These are phyloP conservation scores for Drusus annulatus DNA, from an alignment of 1,140 invertebrate species.

Conservation along the genomic window DNA sequence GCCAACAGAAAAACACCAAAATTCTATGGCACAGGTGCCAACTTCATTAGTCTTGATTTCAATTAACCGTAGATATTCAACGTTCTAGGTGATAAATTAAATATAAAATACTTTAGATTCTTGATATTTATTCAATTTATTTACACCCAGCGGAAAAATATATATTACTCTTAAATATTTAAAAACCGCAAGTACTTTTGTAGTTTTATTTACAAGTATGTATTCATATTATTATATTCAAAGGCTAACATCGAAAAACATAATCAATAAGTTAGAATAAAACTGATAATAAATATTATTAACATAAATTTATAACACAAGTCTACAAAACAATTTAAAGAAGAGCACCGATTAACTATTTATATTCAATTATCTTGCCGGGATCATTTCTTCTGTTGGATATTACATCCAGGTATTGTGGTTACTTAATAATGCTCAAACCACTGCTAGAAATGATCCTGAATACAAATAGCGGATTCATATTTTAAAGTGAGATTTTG, in stretches of 20 bases:
- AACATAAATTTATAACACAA: slow-evolving; percentile 40
- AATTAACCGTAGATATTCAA: slow-evolving; percentile 29
- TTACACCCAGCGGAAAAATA: slow-evolving; percentile 47
- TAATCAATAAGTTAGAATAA: slow-evolving; percentile 40
- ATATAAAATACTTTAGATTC: slow-evolving; percentile 41
- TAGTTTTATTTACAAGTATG: slow-evolving; percentile 41
- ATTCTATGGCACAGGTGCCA: slow-evolving; percentile 48
- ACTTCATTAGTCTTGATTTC: slow-evolving; percentile 38
- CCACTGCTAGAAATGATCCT: not conserved
- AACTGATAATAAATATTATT: slow-evolving; percentile 49
- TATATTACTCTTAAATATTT: slow-evolving; percentile 47
- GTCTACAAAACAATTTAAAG: slow-evolving; percentile 31
- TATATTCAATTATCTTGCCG: not conserved
- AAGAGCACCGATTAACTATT: slow-evolving; percentile 29
- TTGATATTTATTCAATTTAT: slow-evolving; percentile 27
- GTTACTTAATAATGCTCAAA: too few relatives aligned
- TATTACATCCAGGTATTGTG: too few relatives aligned
- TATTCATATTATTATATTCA: not conserved
- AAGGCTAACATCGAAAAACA: slow-evolving; percentile 46
- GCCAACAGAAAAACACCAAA: slow-evolving; percentile 39
- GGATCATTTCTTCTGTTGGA: not conserved
- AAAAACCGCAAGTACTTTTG: slow-evolving; percentile 31
- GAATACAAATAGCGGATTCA: slow-evolving; percentile 7
- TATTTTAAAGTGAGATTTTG: slow-evolving; percentile 1
- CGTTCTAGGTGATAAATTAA: slow-evolving; percentile 33